Base-by-base conservation (phyloP, 2,113 vertebrate genomes). In the Ictalurus punctatus region DNA sequence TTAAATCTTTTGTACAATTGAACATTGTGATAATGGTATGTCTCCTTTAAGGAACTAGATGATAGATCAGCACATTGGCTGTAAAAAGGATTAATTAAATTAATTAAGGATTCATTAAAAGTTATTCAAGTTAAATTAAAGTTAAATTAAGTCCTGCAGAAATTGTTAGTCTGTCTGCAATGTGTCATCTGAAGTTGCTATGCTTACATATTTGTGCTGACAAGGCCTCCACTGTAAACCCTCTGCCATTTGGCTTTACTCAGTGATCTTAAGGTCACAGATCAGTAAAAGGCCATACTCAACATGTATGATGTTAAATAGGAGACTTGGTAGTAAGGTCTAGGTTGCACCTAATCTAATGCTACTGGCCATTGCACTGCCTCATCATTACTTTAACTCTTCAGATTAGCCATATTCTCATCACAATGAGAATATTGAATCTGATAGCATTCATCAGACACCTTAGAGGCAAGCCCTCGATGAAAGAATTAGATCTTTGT, bases 251-350 rank as follows among this genome's bases (percentile, higher is more conserved):
- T 82, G 86, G 78, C 59, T 65, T 88, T 67, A 65, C 30, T 86
- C 61, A 80, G 30, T 78, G 58, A 40, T 84, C 67, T 76, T 54
- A 71, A 87, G 87, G 90, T 91, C 87, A 91, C 40, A 90, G 83
- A 90, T 83, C 85, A 91, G 58, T 10, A 81, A 81, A 90, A 88
- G 87, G 63, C n/a, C 87, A 87, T 61, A 73, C 14, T 63, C 7
- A 54, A 37, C 34, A 21, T n/a, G 27, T 82, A 74, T 73, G 6
- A 23, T 56, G 67, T 30, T 84, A 67, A 89, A 88, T 80, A 80
- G 40, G 48, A 71, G 69, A 6, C 44, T 78, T 69, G 48, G 14
- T 69, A 27, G 48, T 85, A 58, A 69, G 59, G 58, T 83, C 34
- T 40, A 34, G n/a, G 6, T 67, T 83, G 44, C 83, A 85, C n/a